These are phyloP conservation scores for Columbina picui DNA, from an alignment of 2,113 vertebrate genomes.

Conservation along the genomic window DNA sequence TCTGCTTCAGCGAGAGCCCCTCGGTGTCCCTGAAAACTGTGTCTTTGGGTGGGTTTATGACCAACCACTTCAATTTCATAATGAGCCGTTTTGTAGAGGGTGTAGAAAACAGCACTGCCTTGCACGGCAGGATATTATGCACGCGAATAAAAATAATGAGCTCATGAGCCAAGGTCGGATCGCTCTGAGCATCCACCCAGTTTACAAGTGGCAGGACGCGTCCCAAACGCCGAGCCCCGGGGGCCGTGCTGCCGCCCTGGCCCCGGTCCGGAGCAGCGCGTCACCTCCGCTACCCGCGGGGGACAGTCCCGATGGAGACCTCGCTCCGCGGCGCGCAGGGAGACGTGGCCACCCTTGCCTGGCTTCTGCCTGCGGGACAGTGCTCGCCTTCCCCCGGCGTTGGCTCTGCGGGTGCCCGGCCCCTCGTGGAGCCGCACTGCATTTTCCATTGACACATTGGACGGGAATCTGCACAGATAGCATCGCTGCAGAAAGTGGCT, in stretches of 20 bases:
- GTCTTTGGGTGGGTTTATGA: background rate
- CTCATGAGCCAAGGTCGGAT: background rate
- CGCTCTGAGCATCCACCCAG: background rate
- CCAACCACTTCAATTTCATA: background rate
- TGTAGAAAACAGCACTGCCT: background rate
- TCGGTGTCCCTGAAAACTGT: background rate
- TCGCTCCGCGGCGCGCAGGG: background rate
- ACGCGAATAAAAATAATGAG: background rate
- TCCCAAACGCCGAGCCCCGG: accelerated
- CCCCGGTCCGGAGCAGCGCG: background rate
- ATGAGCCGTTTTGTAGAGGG: background rate
- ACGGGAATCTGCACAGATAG: background rate
- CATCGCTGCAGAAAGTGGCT: background rate
- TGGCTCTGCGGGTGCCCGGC: background rate
- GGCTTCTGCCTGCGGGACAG: background rate
- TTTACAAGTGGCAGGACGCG: background rate
- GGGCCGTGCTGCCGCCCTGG: too few species aligned
- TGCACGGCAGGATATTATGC: background rate
- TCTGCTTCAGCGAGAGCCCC: background rate
- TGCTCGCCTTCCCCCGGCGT: background rate
- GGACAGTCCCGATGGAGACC: accelerated
- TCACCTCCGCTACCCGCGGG: background rate
- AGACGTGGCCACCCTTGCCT: too few species aligned
- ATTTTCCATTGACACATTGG: background rate
- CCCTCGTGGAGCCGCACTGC: background rate